Evolutionary conservation across 2,888 invertebrate genomes (phyloP).

Genomic region (Chrysolina americana): DNA sequence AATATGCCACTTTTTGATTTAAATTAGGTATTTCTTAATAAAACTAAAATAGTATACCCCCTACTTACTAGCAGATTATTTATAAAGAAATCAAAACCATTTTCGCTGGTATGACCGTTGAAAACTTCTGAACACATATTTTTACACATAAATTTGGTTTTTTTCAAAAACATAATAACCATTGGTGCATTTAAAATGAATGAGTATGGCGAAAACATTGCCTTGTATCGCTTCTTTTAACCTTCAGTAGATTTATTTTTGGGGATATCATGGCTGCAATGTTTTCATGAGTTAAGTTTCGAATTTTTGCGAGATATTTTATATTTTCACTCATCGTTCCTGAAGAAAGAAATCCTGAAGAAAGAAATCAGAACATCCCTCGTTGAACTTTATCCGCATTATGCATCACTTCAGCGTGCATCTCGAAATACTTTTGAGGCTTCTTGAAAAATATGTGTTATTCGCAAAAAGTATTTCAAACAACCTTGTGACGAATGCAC

Average conservation of each 20-base stretch:
- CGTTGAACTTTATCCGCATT: too few species aligned
- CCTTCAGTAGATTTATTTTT: not conserved
- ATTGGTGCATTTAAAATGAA: conserved; percentile 25
- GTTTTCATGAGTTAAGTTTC: not conserved
- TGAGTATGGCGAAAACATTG: conserved; percentile 6
- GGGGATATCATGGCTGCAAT: not conserved
- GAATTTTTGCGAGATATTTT: too few species aligned
- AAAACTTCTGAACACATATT: conserved; percentile 38
- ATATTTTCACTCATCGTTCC: too few species aligned
- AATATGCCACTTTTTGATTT: conserved; percentile 17
- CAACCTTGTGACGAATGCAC: too few species aligned
- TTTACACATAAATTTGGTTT: conserved; percentile 38
- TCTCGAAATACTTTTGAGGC: too few species aligned
- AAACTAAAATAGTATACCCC: conserved; percentile 30
- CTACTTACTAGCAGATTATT: conserved; percentile 27
- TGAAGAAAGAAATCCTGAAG: not conserved
- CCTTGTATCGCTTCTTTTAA: not conserved
- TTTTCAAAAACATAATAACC: conserved; percentile 34
- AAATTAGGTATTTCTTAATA: conserved; percentile 7
- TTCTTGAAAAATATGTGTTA: too few species aligned
- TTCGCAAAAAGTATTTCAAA: too few species aligned
- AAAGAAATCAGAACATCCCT: not conserved
- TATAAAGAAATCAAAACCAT: conserved; percentile 16
- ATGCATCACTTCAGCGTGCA: too few species aligned
- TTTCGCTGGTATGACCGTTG: conserved; percentile 1